These are phyloP conservation scores for Pangasius mekongensis DNA, from an alignment of 2,797 vertebrate species.

Conservation along the genomic window DNA sequence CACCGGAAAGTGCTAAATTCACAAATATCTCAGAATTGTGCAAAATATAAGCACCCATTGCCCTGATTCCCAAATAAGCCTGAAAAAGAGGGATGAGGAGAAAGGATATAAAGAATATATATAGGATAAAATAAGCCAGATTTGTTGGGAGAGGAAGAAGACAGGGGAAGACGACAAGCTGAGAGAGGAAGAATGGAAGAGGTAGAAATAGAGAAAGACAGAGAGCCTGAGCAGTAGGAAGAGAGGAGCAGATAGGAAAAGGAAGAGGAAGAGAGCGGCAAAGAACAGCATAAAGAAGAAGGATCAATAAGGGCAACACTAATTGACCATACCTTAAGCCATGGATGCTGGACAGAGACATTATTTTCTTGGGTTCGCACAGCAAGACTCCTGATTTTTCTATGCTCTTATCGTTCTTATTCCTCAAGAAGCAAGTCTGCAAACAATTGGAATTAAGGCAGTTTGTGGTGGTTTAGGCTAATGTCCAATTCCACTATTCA, in stretches of 20 bases:
- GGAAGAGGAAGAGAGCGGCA: neutral
- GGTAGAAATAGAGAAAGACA: neutral
- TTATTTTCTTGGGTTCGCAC: neutral
- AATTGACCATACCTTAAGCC: neutral
- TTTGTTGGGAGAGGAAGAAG: neutral
- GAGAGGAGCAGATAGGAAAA: neutral
- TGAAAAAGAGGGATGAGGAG: neutral
- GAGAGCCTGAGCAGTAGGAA: neutral
- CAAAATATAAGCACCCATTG: neutral
- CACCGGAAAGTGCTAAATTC: neutral
- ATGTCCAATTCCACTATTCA: neutral
- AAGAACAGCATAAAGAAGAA: neutral
- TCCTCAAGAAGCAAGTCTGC: neutral
- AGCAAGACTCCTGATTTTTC: neutral
- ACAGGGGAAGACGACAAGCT: neutral
- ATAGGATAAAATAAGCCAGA: neutral
- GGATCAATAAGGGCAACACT: neutral
- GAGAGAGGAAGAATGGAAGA: neutral
- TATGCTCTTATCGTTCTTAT: neutral
- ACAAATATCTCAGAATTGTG: neutral
- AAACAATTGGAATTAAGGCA: neutral
- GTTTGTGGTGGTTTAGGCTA: neutral
- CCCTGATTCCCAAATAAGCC: neutral
- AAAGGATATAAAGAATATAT: neutral
- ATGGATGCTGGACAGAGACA: neutral